Evolutionary conservation across 2,888 invertebrate genomes (phyloP).

Genomic region (Helleia helle): DNA sequence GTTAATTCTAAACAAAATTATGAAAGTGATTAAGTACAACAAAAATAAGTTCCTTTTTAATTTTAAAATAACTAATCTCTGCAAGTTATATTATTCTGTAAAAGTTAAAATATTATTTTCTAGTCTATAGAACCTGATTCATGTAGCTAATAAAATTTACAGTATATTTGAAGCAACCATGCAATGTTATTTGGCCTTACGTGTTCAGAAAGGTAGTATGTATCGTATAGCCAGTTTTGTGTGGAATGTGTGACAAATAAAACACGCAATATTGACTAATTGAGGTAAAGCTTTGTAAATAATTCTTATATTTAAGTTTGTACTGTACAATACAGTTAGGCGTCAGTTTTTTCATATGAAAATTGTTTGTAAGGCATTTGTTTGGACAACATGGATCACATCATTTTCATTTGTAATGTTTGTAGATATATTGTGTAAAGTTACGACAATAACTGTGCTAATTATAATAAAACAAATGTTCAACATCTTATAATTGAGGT

Average conservation of each 20-base stretch:
- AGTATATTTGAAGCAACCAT: no score
- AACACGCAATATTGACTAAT: slow-evolving; percentile 39
- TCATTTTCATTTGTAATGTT: slow-evolving; percentile 27
- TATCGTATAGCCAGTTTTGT: slow-evolving; percentile 32
- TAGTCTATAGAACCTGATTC: no score
- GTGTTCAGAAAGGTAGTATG: slow-evolving; percentile 2
- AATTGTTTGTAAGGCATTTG: slow-evolving; percentile 22
- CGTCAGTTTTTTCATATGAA: slow-evolving; percentile 16
- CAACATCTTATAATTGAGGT: neutral
- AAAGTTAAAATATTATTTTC: no score
- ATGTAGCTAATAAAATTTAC: no score
- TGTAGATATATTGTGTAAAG: slow-evolving; percentile 64
- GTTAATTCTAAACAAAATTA: no score
- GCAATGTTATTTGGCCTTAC: slow-evolving; percentile 4
- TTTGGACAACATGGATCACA: slow-evolving; percentile 7
- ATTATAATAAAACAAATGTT: slow-evolving; percentile 18
- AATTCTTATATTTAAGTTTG: slow-evolving; percentile 60
- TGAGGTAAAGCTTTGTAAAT: slow-evolving; percentile 63
- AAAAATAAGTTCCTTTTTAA: no score
- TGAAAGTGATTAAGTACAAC: no score
- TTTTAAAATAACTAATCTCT: no score
- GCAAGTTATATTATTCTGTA: no score
- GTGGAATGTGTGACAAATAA: slow-evolving; percentile 37
- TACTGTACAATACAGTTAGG: slow-evolving; percentile 56
- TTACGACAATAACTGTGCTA: slow-evolving; percentile 64